Evolutionary conservation across 2,797 vertebrate species (phyloP), one percentile per base, ranked within the genome.

Genomic region (Muraenolepis orangiensis): DNA sequence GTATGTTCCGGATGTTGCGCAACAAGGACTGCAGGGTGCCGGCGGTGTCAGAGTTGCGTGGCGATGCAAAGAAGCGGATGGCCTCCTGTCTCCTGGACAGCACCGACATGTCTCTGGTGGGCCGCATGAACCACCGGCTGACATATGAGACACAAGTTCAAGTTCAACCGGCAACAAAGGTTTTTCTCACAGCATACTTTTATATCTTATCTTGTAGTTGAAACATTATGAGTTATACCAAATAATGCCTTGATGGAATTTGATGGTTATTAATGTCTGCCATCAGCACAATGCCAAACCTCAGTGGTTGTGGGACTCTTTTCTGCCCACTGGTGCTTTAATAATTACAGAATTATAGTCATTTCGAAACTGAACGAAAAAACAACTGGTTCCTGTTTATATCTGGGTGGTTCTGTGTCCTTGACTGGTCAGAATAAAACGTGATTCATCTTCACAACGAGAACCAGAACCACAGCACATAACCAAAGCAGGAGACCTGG

Each of bases 61-160:
- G 95, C 6, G 90, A 92, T 6, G 95, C 90, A 78, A 99, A 98
- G 90, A 98, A 99, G 76, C 93, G 91, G 75, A 99, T 96, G 83
- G 97, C 96, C 79, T 99, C 95, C 81, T 98, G 94, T 61, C 98
- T 94, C 81, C 95, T 95, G 74, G 86, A 92, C 74, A 99, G 88
- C 79, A 96, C 94, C 0, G 76, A 84, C 78, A 95, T 74, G 74
- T 98, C 94, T 69, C 84, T 88, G 16, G 96, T 98, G 8, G 97
- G 98, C 46, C 96, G 93, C 69, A 95, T 92, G 78, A 99, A 96
- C 98, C 98, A 99, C 76, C 96, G 87, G 71, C 95, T 96, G 77
- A 26, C 57, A 38, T 6, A 64, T 10, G 23, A 10, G 51, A 81
- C 71, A 85, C 26, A 79, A n/a, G 51, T n/a, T n/a, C 78, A 30